These are phyloP conservation scores for Leptatherina wallacei DNA, from an alignment of 2,797 vertebrate genomes.

Conservation along the genomic window DNA sequence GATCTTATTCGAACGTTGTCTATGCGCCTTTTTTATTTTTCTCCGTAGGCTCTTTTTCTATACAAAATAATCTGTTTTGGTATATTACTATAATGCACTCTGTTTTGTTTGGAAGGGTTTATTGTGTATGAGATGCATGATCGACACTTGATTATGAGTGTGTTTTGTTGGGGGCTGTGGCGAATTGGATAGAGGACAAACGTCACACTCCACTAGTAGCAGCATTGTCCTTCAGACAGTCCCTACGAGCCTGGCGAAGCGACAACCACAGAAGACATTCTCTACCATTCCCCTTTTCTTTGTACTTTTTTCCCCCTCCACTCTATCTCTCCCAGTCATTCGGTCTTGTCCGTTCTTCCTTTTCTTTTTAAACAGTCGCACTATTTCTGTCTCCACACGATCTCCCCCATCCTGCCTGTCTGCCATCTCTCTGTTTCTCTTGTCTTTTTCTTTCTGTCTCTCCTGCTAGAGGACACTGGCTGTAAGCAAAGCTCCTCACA, in stretches of 20 bases:
- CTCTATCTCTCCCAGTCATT: constrained; percentile 66
- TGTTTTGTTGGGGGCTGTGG: constrained; percentile 74
- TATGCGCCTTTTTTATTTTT: constrained; percentile 28
- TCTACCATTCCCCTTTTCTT: constrained; percentile 66
- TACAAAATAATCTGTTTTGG: constrained; percentile 21
- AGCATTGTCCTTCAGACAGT: constrained; percentile 80
- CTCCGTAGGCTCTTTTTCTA: constrained; percentile 4
- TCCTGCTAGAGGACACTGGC: constrained; percentile 79
- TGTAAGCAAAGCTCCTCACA: constrained; percentile 81
- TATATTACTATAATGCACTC: constrained; percentile 36
- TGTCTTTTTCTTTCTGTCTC: constrained; percentile 68
- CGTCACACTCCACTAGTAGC: constrained; percentile 77
- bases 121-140: constrained; percentile 65
- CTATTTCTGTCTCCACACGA: constrained; percentile 67
- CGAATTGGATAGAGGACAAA: constrained; percentile 77
- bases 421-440: constrained; percentile 51
- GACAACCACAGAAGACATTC: constrained; percentile 72
- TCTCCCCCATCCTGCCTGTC: constrained; percentile 50
- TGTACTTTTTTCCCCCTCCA: constrained; percentile 26
- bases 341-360: constrained; percentile 60
- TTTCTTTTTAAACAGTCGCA: constrained; percentile 61
- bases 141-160: constrained; percentile 71
- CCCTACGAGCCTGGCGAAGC: constrained; percentile 73
- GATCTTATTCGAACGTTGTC: constrained; percentile 43
- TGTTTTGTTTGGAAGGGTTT: constrained; percentile 47